Conservation (phyloP, 2,888 invertebrate species). For the Brachypterus glaber region DNA sequence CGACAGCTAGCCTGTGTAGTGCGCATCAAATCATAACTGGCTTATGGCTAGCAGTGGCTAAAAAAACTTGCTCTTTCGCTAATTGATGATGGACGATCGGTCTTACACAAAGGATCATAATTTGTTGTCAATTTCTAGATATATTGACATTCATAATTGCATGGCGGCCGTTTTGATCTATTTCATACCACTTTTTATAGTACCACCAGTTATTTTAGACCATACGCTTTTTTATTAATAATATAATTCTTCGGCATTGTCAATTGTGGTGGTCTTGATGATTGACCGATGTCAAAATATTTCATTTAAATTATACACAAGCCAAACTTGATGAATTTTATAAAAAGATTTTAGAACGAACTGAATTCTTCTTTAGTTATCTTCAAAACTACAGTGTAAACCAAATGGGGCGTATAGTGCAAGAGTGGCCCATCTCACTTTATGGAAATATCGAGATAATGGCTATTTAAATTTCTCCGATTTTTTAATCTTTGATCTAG, state of each 20-base stretch:
- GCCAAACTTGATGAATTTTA: too few species aligned
- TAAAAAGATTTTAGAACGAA: too few species aligned
- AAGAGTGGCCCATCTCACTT: too few species aligned
- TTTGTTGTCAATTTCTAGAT: conserved; percentile 43
- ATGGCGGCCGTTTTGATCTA: conserved; percentile 33
- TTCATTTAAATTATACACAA: too few species aligned
- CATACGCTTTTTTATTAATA: not conserved
- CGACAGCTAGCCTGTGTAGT: conserved; percentile 30
- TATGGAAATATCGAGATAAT: too few species aligned
- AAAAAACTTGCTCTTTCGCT: conserved; percentile 34
- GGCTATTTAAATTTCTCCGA: too few species aligned
- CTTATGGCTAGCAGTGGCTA: conserved; percentile 23
- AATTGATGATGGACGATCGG: conserved; percentile 42
- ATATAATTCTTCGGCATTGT: not conserved
- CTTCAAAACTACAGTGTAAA: too few species aligned
- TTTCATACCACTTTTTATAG: conserved; percentile 12
- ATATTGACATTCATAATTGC: conserved; percentile 41
- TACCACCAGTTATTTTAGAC: not conserved
- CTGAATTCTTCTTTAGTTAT: too few species aligned
- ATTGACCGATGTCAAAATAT: too few species aligned
- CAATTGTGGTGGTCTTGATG: conserved; percentile 1
- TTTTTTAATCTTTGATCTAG: too few species aligned
- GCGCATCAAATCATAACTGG: conserved; percentile 34
- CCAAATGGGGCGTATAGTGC: too few species aligned
- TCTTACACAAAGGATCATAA: conserved; percentile 41